These are phyloP conservation scores for Ibidorhyncha struthersii DNA, from an alignment of 2,113 vertebrate species.

Conservation along the genomic window DNA sequence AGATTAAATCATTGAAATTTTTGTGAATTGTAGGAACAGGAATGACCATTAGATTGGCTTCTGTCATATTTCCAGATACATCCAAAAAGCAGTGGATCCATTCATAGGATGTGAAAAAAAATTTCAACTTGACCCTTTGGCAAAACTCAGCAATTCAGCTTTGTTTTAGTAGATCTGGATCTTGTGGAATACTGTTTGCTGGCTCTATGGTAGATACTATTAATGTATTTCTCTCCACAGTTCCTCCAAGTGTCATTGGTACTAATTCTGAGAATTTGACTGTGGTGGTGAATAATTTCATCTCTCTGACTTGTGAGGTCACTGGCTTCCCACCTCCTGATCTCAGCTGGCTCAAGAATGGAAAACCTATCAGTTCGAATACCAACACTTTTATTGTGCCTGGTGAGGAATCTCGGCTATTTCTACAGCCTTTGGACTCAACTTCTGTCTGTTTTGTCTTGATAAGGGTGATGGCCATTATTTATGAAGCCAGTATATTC, in stretches of 20 bases:
- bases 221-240: slow-evolving; percentile 69
- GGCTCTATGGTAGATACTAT: background rate
- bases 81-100: background rate
- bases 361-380: slow-evolving; percentile 79
- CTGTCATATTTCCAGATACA: background rate
- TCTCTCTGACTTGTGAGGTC: slow-evolving; percentile 91
- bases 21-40: background rate
- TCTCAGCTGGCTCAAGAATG: slow-evolving; percentile 90
- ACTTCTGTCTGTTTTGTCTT: background rate
- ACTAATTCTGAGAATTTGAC: slow-evolving; percentile 85
- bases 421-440: background rate
- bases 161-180: background rate
- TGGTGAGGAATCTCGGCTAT: slow-evolving; percentile 75
- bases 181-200: background rate
- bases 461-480: background rate
- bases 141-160: background rate
- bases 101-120: background rate
- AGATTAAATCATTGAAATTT: background rate
- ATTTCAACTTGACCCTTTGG: background rate
- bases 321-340: slow-evolving; percentile 91
- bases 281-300: slow-evolving; percentile 91
- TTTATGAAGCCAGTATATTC: background rate
- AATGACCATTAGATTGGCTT: background rate
- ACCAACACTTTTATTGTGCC: slow-evolving; percentile 86
- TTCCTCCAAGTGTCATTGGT: slow-evolving; percentile 88